Percentiles rank a stretch among this genome's conserved stretches.
Conservation (phyloP, 2,888 invertebrate genomes). For the Hololepta plana region DNA sequence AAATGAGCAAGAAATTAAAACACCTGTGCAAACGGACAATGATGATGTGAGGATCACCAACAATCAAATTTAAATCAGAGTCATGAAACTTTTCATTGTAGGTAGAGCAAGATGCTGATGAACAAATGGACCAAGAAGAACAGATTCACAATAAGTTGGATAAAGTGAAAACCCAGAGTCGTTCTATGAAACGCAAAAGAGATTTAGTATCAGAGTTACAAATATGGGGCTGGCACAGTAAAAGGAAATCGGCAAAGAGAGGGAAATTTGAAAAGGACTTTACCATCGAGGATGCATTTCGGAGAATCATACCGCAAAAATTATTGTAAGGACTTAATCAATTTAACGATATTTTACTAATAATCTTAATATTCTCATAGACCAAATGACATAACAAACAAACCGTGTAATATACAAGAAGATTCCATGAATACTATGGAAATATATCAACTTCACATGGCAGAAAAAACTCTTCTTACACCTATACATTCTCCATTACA, state of each 20-base stretch:
- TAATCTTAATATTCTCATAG: slow-evolving; percentile 14
- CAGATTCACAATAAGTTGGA: slow-evolving; percentile 14
- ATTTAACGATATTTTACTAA: slow-evolving; percentile 3
- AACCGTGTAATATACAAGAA: slow-evolving; percentile 20
- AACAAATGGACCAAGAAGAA: slow-evolving; percentile 20
- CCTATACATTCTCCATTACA: slow-evolving; percentile 17
- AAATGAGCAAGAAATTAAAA: slow-evolving; percentile 1
- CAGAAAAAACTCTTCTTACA: slow-evolving; percentile 23
- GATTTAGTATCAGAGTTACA: slow-evolving; percentile 54
- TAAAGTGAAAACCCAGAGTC: slow-evolving; percentile 15
- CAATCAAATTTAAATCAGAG: slow-evolving; percentile 3
- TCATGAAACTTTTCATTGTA: slow-evolving; percentile 7
- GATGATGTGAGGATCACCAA: slow-evolving; percentile 5
- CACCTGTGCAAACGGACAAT: slow-evolving; percentile 10
- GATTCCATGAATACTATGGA: slow-evolving; percentile 45
- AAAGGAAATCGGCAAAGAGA: slow-evolving; percentile 33
- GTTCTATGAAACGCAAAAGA: slow-evolving; percentile 39
- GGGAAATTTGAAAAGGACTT: slow-evolving; percentile 39
- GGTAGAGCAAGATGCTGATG: slow-evolving; percentile 23
- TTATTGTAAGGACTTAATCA: slow-evolving; percentile 27
- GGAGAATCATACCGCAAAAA: slow-evolving; percentile 42
- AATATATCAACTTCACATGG: slow-evolving; percentile 39
- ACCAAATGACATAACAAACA: slow-evolving; percentile 15
- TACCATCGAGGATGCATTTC: slow-evolving; percentile 47
- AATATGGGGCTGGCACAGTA: slow-evolving; percentile 63